Percentiles rank a stretch among this genome's conserved stretches.
phyloP scores from a whole-genome alignment of 2,888 invertebrate genomes.

The Melikaiella ostensackeni region DNA sequence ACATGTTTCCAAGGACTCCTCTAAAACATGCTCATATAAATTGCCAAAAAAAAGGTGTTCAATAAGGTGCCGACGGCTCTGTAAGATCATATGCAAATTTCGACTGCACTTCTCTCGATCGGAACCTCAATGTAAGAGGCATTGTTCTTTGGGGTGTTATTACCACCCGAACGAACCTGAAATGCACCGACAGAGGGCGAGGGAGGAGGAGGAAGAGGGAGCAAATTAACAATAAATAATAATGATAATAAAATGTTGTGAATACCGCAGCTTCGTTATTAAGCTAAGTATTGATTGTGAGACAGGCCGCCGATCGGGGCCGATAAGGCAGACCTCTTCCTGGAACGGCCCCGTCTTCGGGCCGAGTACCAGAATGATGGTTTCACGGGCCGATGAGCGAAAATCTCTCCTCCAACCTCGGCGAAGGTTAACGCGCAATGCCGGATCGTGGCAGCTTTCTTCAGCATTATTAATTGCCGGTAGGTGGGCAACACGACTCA shows the following conservation, averaged over 20 bases:
- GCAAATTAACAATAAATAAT: slow-evolving; percentile 69
- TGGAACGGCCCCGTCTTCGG: slow-evolving; percentile 55
- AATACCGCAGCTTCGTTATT: slow-evolving; percentile 66
- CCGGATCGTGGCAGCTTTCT: slow-evolving; percentile 34
- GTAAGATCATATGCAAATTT: slow-evolving; percentile 54
- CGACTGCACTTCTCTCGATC: slow-evolving; percentile 39
- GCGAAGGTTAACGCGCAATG: slow-evolving; percentile 28
- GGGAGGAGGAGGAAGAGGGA: slow-evolving; percentile 48
- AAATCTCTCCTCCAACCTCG: slow-evolving; percentile 31
- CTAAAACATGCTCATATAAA: neutral
- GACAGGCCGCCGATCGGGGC: slow-evolving; percentile 55
- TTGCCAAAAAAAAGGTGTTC: neutral
- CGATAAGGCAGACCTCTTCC: slow-evolving; percentile 62
- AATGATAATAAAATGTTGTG: slow-evolving; percentile 67
- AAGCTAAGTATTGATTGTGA: slow-evolving; percentile 67
- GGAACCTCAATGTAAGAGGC: slow-evolving; percentile 39
- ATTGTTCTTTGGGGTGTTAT: slow-evolving; percentile 63
- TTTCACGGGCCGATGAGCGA: slow-evolving; percentile 15
- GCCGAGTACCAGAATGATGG: slow-evolving; percentile 9
- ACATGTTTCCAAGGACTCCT: neutral
- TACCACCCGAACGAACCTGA: slow-evolving; percentile 53
- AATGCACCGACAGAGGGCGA: slow-evolving; percentile 26
- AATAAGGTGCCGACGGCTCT: slow-evolving; percentile 41
- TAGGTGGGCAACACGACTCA: slow-evolving; percentile 38
- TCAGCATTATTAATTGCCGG: slow-evolving; percentile 40